These are phyloP conservation scores for Pelobates cultripes DNA, from an alignment of 2,797 vertebrate species.

Conservation along the genomic window DNA sequence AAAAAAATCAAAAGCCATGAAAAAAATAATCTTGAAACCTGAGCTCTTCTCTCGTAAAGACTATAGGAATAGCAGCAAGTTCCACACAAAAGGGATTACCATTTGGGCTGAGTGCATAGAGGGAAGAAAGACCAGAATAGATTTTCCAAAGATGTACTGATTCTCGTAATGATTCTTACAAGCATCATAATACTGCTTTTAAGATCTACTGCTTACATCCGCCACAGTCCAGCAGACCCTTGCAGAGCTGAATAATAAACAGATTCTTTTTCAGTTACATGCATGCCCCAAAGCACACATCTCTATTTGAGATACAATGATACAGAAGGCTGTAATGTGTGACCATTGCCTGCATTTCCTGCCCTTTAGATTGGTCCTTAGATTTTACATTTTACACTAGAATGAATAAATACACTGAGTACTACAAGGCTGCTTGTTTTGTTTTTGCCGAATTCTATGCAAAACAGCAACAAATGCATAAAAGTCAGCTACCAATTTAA, in stretches of 20 bases:
- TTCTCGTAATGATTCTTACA: conserved; percentile 23
- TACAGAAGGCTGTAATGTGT: background rate
- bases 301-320: conserved; percentile 46
- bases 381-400: conserved; percentile 50
- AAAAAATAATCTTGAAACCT: background rate
- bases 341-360: conserved; percentile 47
- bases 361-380: conserved; percentile 52
- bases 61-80: conserved; percentile 15
- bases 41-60: background rate
- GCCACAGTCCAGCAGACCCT: conserved; percentile 26
- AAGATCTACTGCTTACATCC: conserved; percentile 44
- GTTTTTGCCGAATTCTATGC: background rate
- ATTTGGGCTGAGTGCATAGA: background rate
- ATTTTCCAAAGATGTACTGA: conserved; percentile 19
- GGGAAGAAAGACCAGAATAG: background rate
- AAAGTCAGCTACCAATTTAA: conserved; percentile 9
- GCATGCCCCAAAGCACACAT: background rate
- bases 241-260: conserved; percentile 19
- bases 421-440: background rate
- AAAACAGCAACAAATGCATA: conserved; percentile 16
- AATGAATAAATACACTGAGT: conserved; percentile 26
- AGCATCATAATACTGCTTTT: background rate
- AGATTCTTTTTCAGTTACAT: background rate
- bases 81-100: conserved; percentile 16
- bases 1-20: background rate